Evolutionary conservation across 2,888 invertebrate genomes (phyloP).

Genomic region (Pelosia muscerda): DNA sequence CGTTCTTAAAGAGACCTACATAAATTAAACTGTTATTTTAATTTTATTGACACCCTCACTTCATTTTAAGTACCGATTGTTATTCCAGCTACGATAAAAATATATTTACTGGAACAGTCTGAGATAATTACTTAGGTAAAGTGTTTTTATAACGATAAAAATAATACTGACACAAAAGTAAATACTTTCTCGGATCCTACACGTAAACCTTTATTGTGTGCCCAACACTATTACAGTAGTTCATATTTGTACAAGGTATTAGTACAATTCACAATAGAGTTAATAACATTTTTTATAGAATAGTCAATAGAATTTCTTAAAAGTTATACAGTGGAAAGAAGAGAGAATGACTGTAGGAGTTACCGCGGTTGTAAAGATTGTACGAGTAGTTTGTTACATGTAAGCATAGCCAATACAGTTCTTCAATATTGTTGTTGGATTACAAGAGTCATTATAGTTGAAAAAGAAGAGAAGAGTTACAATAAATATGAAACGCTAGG

Average conservation of each 20-base stretch:
- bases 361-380: not conserved
- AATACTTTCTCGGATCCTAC: not conserved
- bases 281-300: conserved; percentile 32
- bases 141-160: not conserved
- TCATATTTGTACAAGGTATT: conserved; percentile 32
- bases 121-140: not conserved
- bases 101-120: not conserved
- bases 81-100: not conserved
- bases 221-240: conserved; percentile 34
- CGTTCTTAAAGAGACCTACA: not conserved
- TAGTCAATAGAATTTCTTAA: conserved; percentile 29
- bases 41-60: not conserved
- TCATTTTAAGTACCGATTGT: not conserved
- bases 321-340: conserved; percentile 35
- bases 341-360: conserved; percentile 11
- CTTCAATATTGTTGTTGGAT: too few relatives aligned
- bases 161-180: not conserved
- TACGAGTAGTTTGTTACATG: not conserved
- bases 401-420: not conserved
- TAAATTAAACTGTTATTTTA: not conserved
- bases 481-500: not conserved
- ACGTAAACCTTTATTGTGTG: not conserved
- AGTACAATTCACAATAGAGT: conserved; percentile 42
- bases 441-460: not conserved
- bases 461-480: not conserved